A percentile compares a stretch with the other conserved stretches of the same genome.
phyloP scores from a whole-genome alignment of 2,888 invertebrate species.

The Notodonta dromedarius region DNA sequence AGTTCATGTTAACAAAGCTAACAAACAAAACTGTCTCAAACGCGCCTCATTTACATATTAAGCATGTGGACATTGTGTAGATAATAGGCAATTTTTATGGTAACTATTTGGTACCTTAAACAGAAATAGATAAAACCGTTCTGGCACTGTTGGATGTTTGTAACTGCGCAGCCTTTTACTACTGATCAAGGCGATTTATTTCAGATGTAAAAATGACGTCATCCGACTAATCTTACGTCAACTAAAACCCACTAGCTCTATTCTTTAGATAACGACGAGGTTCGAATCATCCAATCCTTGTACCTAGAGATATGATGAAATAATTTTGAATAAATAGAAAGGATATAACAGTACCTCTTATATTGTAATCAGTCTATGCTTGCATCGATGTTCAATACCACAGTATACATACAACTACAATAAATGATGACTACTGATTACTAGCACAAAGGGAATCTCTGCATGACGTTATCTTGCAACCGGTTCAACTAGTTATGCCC shows the following conservation, averaged over 20 bases:
- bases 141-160: neutral
- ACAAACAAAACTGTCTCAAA: neutral
- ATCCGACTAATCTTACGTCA: constrained; percentile 53
- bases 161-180: constrained; percentile 34
- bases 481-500: neutral
- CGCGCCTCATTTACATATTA: constrained; percentile 20
- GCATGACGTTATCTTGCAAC: constrained; percentile 4
- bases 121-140: constrained; percentile 17
- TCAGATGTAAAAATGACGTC: constrained; percentile 67
- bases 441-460: neutral
- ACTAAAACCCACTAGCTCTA: constrained; percentile 53
- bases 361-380: neutral
- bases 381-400: neutral
- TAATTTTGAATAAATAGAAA: too few species aligned
- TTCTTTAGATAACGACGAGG: neutral
- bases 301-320: too few species aligned
- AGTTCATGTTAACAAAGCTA: constrained; percentile 1
- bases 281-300: neutral
- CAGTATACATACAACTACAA: neutral
- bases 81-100: constrained; percentile 11
- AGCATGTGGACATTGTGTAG: constrained; percentile 7
- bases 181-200: constrained; percentile 68
- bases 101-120: constrained; percentile 18
- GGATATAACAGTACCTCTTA: too few species aligned
- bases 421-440: neutral